phyloP scores from a whole-genome alignment of 2,888 invertebrate genomes.

The Temnothorax rugatulus region DNA sequence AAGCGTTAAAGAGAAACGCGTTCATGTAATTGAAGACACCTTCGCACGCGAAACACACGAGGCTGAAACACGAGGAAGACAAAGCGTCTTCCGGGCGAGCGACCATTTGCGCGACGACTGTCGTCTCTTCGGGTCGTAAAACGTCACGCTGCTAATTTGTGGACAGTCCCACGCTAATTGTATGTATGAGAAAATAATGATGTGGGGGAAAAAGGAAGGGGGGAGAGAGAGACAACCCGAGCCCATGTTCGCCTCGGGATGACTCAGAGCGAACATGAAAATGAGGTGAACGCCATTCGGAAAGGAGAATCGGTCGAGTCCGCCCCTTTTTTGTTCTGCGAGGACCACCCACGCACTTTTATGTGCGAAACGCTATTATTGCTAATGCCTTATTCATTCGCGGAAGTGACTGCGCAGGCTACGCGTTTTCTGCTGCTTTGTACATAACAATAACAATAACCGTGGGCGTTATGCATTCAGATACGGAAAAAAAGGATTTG shows the following conservation, averaged over 20 bases:
- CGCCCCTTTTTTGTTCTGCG: slow-evolving; percentile 15
- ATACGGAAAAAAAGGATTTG: no score
- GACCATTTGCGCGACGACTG: slow-evolving; percentile 58
- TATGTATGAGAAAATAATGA: slow-evolving; percentile 68
- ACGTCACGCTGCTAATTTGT: slow-evolving; percentile 64
- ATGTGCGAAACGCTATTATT: slow-evolving; percentile 24
- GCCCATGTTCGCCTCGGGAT: slow-evolving; percentile 15
- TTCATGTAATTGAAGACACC: slow-evolving; percentile 57
- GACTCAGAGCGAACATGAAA: slow-evolving; percentile 58
- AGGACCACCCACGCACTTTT: slow-evolving; percentile 41
- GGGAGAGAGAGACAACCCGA: not conserved
- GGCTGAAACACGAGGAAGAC: not conserved
- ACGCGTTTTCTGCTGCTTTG: not conserved
- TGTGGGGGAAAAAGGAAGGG: not conserved
- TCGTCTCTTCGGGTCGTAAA: slow-evolving; percentile 68
- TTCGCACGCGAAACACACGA: slow-evolving; percentile 9
- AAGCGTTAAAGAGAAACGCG: slow-evolving; percentile 9
- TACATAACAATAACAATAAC: not conserved
- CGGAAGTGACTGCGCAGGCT: not conserved
- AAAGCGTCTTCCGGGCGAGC: slow-evolving; percentile 54
- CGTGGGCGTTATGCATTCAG: not conserved
- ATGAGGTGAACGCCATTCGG: slow-evolving; percentile 14
- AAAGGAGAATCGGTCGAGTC: slow-evolving; percentile 7
- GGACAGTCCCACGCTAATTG: slow-evolving; percentile 70
- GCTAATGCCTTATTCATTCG: slow-evolving; percentile 54